Evolutionary conservation across 1,140 invertebrate genomes (phyloP), one percentile per base, ranked within the genome.

Genomic region (Heliconius eleuchia): DNA sequence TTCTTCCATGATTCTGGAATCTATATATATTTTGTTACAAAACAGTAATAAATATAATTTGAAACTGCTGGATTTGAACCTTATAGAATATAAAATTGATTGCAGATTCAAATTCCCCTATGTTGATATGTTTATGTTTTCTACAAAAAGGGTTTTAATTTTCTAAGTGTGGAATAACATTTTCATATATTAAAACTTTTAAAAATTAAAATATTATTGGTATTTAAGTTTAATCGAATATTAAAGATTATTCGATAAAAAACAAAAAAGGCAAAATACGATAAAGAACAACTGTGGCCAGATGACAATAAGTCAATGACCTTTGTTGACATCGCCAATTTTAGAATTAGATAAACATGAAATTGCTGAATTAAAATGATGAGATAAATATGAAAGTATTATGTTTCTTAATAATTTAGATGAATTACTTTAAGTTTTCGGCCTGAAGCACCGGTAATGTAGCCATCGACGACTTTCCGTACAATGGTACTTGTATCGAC

Each of bases 401-500:
- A 27, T 27, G 60, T 27, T 66, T 5, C 7, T 46, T 46, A 70
- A 39, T 66, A 70, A 70, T 66, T 30, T 30, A 42, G 52, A 77
- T 55, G 34, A 77, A 52, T 83, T 95, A 98, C 98, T 95, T 98
- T 98, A 46, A 99, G 95, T 92, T 97, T 97, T 80, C 98, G 95
- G 72, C 99, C 99, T 84, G 97, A 98, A 11, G 99, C 86, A 55
- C 99, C 99, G 85, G 96, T 97, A 74, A 99, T 97, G 81, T 94
- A 95, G 34, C 97, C 97, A 88, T 98, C 96, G 77, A 94, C 86
- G 60, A 92, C 74, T 85, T 94, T 91, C 75, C 87, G 88, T 76
- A 92, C 88, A 76, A 93, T 81, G 27, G 92, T 92, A 55, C 95
- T 96, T 5, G 96, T 96, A 86, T 97, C 96, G 7, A 98, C 97